Evolutionary conservation across 2,797 vertebrate species (phyloP), one percentile per base, ranked within the genome.

Genomic region (Xenopus petersii): DNA sequence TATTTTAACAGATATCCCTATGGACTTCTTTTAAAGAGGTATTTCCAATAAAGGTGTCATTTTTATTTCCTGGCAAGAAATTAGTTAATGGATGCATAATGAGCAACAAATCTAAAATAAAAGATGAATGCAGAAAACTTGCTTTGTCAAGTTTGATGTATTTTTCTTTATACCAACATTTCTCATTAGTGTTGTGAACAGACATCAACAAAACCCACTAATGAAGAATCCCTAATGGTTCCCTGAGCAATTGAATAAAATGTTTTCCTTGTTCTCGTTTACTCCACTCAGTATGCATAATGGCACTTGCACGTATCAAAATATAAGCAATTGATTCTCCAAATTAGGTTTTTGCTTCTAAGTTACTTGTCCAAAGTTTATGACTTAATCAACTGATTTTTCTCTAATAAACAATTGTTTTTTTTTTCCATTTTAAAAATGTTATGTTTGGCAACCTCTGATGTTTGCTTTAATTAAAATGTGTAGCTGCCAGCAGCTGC

Each of bases 181-280:
- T 79, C 76, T 79, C 76, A 79, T 79, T 79, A 79, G 71, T 70
- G 66, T 64, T 46, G 71, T 74, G 71, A 79, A 67, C 71, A 74
- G 76, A 74, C 61, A 70, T 79, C 76, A 79, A 79, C 76, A 79
- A 79, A 79, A 79, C 71, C 66, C 62, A 73, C 76, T 79, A 79
- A 79, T 79, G 76, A 79, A 79, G 71, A 79, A 79, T 73, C 71
- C 65, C 76, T 79, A 79, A 79, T 79, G 71, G 76, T 64, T 79
- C 67, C 64, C 66, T 12, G 42, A 73, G 76, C 76, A 79, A 79
- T 79, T 79, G 76, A 79, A 71, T 79, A 79, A 73, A 79, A 79
- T 79, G 76, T 73, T 78, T 78, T 77, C 75, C 70, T 68, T 73
- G 70, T 74, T 79, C 76, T 79, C 76, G 74, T 79, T 79, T 79